A percentile compares a stretch with the other conserved stretches of the same genome.
Conservation (phyloP, 2,797 vertebrate genomes). For the Tauraco hartlaubi region DNA sequence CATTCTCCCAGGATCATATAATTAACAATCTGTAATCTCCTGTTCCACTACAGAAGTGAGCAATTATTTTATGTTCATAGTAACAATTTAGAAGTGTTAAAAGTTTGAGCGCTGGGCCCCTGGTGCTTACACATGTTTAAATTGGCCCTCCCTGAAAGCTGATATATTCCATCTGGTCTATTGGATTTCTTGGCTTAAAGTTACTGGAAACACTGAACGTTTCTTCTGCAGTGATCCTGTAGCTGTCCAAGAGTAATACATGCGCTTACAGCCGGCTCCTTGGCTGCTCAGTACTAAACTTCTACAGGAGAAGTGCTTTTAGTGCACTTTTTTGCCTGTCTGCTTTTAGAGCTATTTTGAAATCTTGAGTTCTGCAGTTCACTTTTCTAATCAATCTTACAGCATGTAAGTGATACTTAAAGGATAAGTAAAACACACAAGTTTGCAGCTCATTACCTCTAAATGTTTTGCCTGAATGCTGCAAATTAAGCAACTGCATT, state of each 20-base stretch:
- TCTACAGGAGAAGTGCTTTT: neutral
- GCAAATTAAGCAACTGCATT: neutral
- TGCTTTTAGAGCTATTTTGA: neutral
- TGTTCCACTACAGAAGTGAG: neutral
- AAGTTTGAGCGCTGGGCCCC: conserved; percentile 11
- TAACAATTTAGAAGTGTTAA: conserved; percentile 47
- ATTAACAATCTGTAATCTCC: conserved; percentile 41
- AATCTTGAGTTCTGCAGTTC: neutral
- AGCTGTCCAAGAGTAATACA: conserved; percentile 28
- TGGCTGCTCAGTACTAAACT: neutral
- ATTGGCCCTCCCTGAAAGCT: conserved; percentile 53
- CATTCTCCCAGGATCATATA: neutral
- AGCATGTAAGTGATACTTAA: neutral
- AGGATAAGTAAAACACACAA: neutral
- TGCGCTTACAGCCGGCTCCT: neutral
- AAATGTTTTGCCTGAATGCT: neutral
- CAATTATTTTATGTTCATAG: conserved; percentile 16
- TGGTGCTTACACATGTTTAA: conserved; percentile 55
- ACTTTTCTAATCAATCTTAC: neutral
- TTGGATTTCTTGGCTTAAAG: conserved; percentile 55
- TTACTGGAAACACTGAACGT: conserved; percentile 58
- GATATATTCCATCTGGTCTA: conserved; percentile 64
- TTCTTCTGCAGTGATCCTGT: conserved; percentile 39
- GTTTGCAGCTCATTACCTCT: neutral
- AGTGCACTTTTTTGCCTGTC: neutral